phyloP scores from a whole-genome alignment of 2,797 vertebrate genomes.

The Gallirallus australis region DNA sequence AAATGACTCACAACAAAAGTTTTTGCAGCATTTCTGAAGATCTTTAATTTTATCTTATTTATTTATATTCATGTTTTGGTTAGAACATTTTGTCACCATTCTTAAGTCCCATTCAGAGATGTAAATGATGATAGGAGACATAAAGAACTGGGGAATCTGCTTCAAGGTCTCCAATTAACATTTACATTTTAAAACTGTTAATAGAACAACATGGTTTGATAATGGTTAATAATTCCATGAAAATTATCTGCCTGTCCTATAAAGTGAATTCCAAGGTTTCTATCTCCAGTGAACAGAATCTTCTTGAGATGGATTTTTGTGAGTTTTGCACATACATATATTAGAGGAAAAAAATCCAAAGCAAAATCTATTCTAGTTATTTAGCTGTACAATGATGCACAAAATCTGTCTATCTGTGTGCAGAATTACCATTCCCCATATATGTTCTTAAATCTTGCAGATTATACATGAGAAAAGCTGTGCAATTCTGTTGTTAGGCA shows the following conservation, averaged over 20 bases:
- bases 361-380: not conserved
- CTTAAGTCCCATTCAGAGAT: not conserved
- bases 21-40: not conserved
- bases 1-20: not conserved
- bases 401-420: not conserved
- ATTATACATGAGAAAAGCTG: not conserved
- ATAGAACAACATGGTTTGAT: not conserved
- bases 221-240: not conserved
- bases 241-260: not conserved
- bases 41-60: no score
- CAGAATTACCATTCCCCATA: not conserved
- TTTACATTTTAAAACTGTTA: not conserved
- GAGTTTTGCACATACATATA: not conserved
- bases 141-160: not conserved
- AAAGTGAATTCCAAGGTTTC: not conserved
- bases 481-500: not conserved
- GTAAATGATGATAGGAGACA: not conserved
- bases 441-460: not conserved
- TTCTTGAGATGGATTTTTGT: not conserved
- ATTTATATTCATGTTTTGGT: not conserved
- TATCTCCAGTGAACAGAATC: not conserved
- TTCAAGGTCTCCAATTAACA: not conserved
- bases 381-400: not conserved
- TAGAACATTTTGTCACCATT: no score
- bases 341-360: not conserved